Evolutionary conservation across 37 sponge, comb jelly and placozoan species (phyloP).

Genomic region (Cliona cf. orientalis): DNA sequence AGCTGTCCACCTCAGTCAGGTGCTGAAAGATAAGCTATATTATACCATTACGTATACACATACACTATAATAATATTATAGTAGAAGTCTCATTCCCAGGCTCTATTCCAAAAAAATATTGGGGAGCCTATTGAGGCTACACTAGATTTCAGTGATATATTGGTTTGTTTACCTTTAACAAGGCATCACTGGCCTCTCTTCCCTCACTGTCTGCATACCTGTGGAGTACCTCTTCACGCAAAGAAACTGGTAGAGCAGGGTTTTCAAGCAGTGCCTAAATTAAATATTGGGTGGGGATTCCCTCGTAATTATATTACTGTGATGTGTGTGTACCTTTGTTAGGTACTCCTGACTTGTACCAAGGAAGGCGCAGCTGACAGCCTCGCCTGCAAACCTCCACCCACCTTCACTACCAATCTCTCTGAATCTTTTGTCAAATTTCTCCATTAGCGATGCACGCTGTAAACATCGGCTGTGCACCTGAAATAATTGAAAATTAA

Average conservation of each 20-base stretch:
- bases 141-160: too few species aligned
- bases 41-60: too few species aligned
- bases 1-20: too few species aligned
- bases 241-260: slow-evolving; percentile 16
- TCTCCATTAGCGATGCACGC: slow-evolving; percentile 25
- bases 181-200: too few species aligned
- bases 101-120: too few species aligned
- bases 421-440: slow-evolving; percentile 42
- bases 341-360: slow-evolving; percentile 41
- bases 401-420: slow-evolving; percentile 1
- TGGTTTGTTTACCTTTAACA: too few species aligned
- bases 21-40: too few species aligned
- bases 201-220: background rate
- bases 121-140: too few species aligned
- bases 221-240: slow-evolving; percentile 25
- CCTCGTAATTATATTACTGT: too few species aligned
- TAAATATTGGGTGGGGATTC: background rate
- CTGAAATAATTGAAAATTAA: too few species aligned
- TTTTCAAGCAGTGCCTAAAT: slow-evolving; percentile 46
- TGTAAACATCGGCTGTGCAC: slow-evolving; percentile 22
- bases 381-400: slow-evolving; percentile 19
- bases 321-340: slow-evolving; percentile 6
- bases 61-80: too few species aligned
- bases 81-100: too few species aligned
- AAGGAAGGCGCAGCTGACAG: slow-evolving; percentile 23